Evolutionary conservation across 2,888 invertebrate genomes (phyloP), one percentile per base, ranked within the genome.

Genomic region (Morpho deidamia): DNA sequence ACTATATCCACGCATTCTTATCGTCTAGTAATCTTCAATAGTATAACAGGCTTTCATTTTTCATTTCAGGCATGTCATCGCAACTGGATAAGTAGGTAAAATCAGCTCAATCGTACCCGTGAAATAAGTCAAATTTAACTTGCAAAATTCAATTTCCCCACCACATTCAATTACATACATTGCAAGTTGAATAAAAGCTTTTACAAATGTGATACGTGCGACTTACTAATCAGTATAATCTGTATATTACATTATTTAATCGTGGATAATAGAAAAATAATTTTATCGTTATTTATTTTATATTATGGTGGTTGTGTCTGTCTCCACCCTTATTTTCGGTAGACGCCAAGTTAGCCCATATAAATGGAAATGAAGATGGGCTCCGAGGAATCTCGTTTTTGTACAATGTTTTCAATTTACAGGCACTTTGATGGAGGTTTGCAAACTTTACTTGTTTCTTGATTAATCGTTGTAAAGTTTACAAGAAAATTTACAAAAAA

Each of bases 351-450:
- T 83, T 83, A 72, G 69, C 65, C 82, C 70, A 83, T 83, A 82
- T 82, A 83, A 81, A 83, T 83, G 83, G 74, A 76, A 83, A 83
- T 83, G 76, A 73, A 66, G 69, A 61, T 62, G 56, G 54, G 57
- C 62, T 53, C 51, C 61, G 51, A 51, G 56, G 64, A 64, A 66
- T 65, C 59, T 60, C 56, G 60, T 69, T 68, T 67, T 70, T 68
- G 65, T 66, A 61, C 63, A 65, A 65, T 76, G 72, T 77, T 79
- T 81, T 81, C 80, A 81, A 81, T 80, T 76, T 75, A 70, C 68
- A 66, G 49, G 49, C 54, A 56, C 57, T 59, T 60, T 60, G 57
- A 57, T 58, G 48, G 59, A 47, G 60, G 54, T 57, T 55, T 50
- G 58, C 51, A 54, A 61, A 61, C 59, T 64, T 55, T 44, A 51